Evolutionary conservation across 1,140 invertebrate genomes (phyloP), one percentile per base, ranked within the genome.

Genomic region (Lasaia peninsularis): DNA sequence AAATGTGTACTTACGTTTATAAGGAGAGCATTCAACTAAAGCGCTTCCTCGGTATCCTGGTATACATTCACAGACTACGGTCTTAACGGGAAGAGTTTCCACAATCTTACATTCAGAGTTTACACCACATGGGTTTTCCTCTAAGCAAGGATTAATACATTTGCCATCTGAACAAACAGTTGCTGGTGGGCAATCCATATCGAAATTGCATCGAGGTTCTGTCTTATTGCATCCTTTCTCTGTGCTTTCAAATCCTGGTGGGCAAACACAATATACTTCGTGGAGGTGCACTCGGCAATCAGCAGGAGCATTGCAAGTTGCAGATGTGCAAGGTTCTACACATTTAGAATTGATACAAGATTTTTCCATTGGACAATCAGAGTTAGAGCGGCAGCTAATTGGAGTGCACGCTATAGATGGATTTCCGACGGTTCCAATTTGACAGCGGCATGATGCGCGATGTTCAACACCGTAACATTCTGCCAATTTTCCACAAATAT

Each of bases 11-110:
- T 83, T 78, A 86, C 86, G 86, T 85, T 89, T 91, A 90, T 94
- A 91, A 83, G 92, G 92, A 67, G 94, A 93, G 74, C 95, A 96
- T 72, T 93, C 91, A 34, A 94, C 90, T 18, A 94, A 92, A 14
- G 95, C 95, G 77, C 96, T 95, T 79, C 95, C 95, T 80, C 92
- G 92, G 77, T 95, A 97, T 48, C 95, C 95, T 20, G 94, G 93
- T n/a, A 94, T 75, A 76, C 96, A 98, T 79, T 95, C 93, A 68
- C 97, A 98, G 57, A 96, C 93, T 95, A 97, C 96, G 11, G 96
- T 97, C 69, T 94, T 91, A 0, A 97, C 93, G 1, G 96, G 95
- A 18, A 92, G 84, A 0, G 96, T 96, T 71, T 97, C 94, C 2
- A 95, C 80, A 0, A 97, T 93, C 51, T 92, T 93, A 71, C 97